These are phyloP conservation scores for Amphipoea oculea DNA, from an alignment of 2,888 invertebrate genomes.

Conservation along the genomic window DNA sequence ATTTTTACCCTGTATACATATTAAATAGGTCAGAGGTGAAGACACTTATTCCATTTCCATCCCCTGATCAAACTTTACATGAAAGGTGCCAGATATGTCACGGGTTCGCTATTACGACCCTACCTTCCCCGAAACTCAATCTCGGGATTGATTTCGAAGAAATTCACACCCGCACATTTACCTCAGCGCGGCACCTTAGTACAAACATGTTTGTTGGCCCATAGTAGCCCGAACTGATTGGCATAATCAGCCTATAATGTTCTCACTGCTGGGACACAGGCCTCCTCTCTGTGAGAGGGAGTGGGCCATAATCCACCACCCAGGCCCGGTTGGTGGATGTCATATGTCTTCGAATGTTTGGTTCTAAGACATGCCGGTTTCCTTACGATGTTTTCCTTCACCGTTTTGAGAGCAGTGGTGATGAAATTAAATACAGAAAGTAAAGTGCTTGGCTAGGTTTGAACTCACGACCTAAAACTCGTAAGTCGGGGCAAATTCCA, in stretches of 20 bases:
- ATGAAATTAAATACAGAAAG: neutral
- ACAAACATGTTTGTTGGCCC: conserved; percentile 24
- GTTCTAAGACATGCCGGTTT: neutral
- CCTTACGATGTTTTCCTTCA: neutral
- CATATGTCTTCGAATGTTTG: neutral
- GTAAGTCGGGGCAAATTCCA: neutral
- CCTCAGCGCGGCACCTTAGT: neutral
- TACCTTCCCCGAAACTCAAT: conserved; percentile 10
- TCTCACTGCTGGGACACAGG: neutral
- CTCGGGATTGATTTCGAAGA: conserved; percentile 30
- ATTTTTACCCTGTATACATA: neutral
- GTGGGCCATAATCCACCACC: neutral
- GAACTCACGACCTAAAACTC: too few relatives aligned
- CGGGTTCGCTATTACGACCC: conserved; percentile 10
- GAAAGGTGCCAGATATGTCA: conserved; percentile 15
- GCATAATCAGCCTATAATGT: neutral
- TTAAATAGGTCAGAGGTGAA: neutral
- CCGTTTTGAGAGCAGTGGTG: neutral
- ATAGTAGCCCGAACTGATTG: conserved; percentile 4
- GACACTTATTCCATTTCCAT: conserved; percentile 25
- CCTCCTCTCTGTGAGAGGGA: neutral
- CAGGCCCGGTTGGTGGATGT: neutral
- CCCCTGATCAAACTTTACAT: conserved; percentile 20
- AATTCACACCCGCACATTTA: conserved; percentile 3
- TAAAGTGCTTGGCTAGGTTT: neutral